Evolutionary conservation across 2,113 vertebrate genomes (phyloP), one percentile per base, ranked within the genome.

Genomic region (Cavia aperea): DNA sequence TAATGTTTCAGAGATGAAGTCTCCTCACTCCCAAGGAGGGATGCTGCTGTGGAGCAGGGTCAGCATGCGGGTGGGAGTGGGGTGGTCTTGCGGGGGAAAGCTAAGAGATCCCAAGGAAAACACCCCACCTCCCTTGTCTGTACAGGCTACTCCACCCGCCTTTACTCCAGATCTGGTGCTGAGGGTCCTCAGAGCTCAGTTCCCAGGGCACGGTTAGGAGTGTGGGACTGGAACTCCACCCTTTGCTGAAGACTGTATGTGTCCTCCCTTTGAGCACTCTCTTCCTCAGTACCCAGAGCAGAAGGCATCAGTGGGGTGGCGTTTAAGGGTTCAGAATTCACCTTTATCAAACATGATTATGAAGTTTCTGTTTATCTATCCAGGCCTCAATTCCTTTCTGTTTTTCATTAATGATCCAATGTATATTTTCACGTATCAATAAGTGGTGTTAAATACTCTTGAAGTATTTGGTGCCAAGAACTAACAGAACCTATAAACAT

Each of bases 381-480:
- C 83, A 92, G 60, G 68, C 31, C 92, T 70, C 81, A 90, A n/a
- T 65, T 86, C 19, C 58, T 65, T 31, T 86, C 29, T 93, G 19
- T 70, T 54, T 24, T 72, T 93, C 49, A 66, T 93, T 82, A 72
- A 15, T 39, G 31, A 81, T 63, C 36, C 77, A 65, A 78, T 21
- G 10, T 93, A 33, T 6, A 8, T 77, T 86, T 94, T 81, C 54
- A 14, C 60, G 70, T 86, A 89, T 94, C 36, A 87, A 1, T 54
- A 86, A 92, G 46, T 75, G 7, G 23, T 77, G 51, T 43, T 88
- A 85, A 63, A 62, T 68, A 79, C 26, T 7, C 24, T 88, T 92
- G 46, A 95, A 88, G 49, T 82, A 85, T 85, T 88, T 94, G 26
- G 39, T 81, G 33, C 56, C 82, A 77, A 90, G 56, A 83, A 16